phyloP scores from a whole-genome alignment of 2,797 vertebrate genomes.

The Mionectes olivaceus region DNA sequence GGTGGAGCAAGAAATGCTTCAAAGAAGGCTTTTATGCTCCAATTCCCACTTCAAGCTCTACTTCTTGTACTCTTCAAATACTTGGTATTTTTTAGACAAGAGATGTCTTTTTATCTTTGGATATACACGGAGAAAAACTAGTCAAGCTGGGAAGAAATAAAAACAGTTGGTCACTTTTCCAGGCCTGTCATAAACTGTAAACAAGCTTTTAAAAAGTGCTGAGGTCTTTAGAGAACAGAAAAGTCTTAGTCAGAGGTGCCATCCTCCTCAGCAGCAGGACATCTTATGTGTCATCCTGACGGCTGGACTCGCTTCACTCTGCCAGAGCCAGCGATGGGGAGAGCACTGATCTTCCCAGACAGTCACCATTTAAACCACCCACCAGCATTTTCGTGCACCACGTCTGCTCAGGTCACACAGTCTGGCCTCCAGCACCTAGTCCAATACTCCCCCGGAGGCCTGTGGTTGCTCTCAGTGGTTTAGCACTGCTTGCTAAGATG shows the following conservation, averaged over 20 bases:
- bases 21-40: neutral
- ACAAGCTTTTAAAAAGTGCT: neutral
- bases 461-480: neutral
- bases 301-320: neutral
- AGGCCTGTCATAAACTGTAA: neutral
- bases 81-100: neutral
- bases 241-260: neutral
- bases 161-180: neutral
- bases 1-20: neutral
- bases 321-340: neutral
- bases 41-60: neutral
- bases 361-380: neutral
- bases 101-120: neutral
- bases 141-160: neutral
- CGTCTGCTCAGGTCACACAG: neutral
- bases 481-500: conserved; percentile 5
- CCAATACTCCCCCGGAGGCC: neutral
- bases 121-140: neutral
- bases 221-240: neutral
- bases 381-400: neutral
- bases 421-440: neutral
- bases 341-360: neutral
- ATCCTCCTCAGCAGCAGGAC: neutral
- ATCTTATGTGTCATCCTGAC: neutral
- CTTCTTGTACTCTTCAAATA: neutral